These are phyloP conservation scores for Neuroscelio doddi DNA, from an alignment of 2,888 invertebrate genomes.

Conservation along the genomic window DNA sequence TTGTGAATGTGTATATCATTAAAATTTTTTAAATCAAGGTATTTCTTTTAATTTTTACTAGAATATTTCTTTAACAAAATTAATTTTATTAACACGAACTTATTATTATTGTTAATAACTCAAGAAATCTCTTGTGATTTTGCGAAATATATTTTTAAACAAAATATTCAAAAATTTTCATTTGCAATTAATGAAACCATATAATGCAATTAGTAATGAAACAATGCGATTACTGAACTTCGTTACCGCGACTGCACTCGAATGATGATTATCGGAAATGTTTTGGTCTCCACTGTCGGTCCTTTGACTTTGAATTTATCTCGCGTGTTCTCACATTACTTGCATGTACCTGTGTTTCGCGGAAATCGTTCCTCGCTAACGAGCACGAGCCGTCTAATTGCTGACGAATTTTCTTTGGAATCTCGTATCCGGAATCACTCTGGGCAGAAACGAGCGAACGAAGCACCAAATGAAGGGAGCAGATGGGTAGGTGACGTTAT, in stretches of 20 bases:
- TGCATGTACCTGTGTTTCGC: conserved; percentile 37
- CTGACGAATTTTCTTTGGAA: conserved; percentile 54
- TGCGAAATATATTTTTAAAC: no score
- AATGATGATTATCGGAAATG: conserved; percentile 46
- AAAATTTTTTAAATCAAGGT: not conserved
- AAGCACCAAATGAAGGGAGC: conserved; percentile 37
- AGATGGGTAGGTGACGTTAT: conserved; percentile 45
- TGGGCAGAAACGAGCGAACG: conserved; percentile 38
- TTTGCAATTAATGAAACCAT: conserved; percentile 19
- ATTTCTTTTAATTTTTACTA: no score
- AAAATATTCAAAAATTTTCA: conserved; percentile 6
- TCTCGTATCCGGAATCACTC: conserved; percentile 51
- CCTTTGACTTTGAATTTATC: conserved; percentile 47
- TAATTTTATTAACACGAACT: no score
- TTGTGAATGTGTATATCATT: conserved; percentile 25
- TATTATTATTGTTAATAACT: no score
- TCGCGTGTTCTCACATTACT: conserved; percentile 46
- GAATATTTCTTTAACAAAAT: no score
- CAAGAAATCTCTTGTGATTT: no score
- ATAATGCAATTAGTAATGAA: conserved; percentile 17
- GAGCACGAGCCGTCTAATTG: conserved; percentile 49
- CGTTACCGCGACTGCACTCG: conserved; percentile 28
- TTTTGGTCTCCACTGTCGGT: conserved; percentile 44
- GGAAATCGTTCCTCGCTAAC: conserved; percentile 48
- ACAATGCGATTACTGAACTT: conserved; percentile 29